These are phyloP conservation scores for Sebastes steindachneri DNA, from an alignment of 2,797 vertebrate genomes.

Conservation along the genomic window DNA sequence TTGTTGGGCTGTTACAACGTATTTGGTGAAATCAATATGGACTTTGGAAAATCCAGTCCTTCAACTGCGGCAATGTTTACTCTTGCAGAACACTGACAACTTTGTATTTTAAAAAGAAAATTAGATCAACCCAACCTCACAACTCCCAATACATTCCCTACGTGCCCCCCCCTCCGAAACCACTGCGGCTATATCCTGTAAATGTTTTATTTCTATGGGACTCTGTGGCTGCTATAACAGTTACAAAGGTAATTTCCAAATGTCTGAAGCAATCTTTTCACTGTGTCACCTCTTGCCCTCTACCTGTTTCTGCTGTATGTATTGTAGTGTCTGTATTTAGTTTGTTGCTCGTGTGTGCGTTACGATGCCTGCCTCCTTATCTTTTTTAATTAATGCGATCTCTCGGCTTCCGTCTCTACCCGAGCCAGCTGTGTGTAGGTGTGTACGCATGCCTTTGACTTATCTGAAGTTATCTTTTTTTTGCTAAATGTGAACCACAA, in stretches of 20 bases:
- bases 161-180: not conserved
- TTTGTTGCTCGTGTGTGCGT: not conserved
- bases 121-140: constrained; percentile 29
- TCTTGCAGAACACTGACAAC: constrained; percentile 10
- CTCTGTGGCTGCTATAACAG: constrained; percentile 7
- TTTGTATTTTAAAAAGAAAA: constrained; percentile 33
- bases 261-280: constrained; percentile 42
- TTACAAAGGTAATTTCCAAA: constrained; percentile 48
- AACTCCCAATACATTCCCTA: constrained; percentile 21
- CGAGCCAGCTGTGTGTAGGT: constrained; percentile 8
- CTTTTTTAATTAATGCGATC: constrained; percentile 51
- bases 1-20: not conserved
- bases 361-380: constrained; percentile 11
- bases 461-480: constrained; percentile 47
- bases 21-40: not conserved
- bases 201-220: constrained; percentile 28
- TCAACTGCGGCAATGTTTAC: constrained; percentile 24
- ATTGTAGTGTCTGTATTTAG: not conserved
- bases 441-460: not conserved
- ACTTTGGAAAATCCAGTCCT: not conserved
- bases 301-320: not conserved
- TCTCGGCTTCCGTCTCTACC: constrained; percentile 13
- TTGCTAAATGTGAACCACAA: constrained; percentile 43
- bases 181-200: constrained; percentile 14
- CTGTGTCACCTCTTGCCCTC: constrained; percentile 21